These are phyloP conservation scores for Nasua narica DNA, from an alignment of 2,797 vertebrate genomes.

Conservation along the genomic window DNA sequence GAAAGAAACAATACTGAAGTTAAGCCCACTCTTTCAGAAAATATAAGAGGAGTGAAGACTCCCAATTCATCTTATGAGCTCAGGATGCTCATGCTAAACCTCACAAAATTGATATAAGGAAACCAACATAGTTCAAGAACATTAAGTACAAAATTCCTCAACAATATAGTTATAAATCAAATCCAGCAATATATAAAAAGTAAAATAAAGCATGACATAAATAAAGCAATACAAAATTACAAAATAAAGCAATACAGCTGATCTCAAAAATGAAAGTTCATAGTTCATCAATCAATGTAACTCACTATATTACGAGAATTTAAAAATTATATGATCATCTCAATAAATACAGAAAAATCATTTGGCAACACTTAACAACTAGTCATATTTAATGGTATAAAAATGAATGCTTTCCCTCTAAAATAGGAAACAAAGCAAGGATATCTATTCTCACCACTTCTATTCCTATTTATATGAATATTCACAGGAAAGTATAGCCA, in stretches of 20 bases:
- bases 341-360: neutral
- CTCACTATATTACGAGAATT: neutral
- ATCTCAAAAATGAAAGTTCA: neutral
- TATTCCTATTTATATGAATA: neutral
- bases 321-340: neutral
- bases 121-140: neutral
- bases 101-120: neutral
- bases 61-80: neutral
- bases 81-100: neutral
- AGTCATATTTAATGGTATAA: neutral
- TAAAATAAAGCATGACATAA: neutral
- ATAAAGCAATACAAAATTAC: too few species aligned
- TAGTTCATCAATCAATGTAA: neutral
- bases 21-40: neutral
- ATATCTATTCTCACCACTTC: neutral
- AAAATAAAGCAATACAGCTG: neutral
- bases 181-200: neutral
- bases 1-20: neutral
- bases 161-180: neutral
- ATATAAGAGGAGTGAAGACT: neutral
- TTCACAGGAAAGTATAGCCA: neutral
- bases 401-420: neutral
- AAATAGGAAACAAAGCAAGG: constrained; percentile 17
- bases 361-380: neutral
- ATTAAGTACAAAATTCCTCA: neutral